Base-by-base conservation (phyloP, 2,888 invertebrate genomes). In the Ariolimax columbianus region DNA sequence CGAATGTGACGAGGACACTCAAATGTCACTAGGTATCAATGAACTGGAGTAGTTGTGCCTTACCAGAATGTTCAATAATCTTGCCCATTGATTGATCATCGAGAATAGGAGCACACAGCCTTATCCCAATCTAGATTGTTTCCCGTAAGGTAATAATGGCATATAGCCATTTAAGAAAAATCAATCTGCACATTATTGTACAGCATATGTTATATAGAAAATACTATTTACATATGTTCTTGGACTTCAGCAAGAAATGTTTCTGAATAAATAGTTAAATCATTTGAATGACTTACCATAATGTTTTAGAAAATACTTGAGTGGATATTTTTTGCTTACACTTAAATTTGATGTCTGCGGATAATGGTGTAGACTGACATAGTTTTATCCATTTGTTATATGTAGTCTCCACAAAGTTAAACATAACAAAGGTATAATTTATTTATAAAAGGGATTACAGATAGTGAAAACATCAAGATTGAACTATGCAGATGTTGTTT, bases 1-100 rank as follows among this genome's bases (percentile, higher is more conserved):
- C 63, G 38, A 75, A 1, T 47, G 55, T 36, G 82, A 82, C 33
- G 82, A 75, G 19, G 75, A 73, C 38, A n/a, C 30, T 43, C 82
- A 82, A 2, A 17, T 63, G 38, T 40, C 73, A 55, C 70, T 81
- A 4, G 51, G 55, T 23, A 72, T 81, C 4, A 36, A 51, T 51
- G 81, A 81, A 19, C 72, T 81, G 14, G 81, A 81, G 0, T 72
- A 81, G 47, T n/a, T 55, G 70, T 81, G 51, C 72, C 51, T 63
- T 63, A 43, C 11, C 40, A 17, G 78, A 30, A 38, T n/a, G 0
- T n/a, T 63, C 78, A 63, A 38, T 63, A 17, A 40, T 78, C 23
- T 63, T 63, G 14, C 33, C 78, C 6, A 68, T 66, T 43, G 79
- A 79, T 66, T 43, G 68, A 19, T 11, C 79, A 47, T 68, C 33